Evolutionary conservation across 2,888 invertebrate species (phyloP).

Genomic region (Nudaria mundana): DNA sequence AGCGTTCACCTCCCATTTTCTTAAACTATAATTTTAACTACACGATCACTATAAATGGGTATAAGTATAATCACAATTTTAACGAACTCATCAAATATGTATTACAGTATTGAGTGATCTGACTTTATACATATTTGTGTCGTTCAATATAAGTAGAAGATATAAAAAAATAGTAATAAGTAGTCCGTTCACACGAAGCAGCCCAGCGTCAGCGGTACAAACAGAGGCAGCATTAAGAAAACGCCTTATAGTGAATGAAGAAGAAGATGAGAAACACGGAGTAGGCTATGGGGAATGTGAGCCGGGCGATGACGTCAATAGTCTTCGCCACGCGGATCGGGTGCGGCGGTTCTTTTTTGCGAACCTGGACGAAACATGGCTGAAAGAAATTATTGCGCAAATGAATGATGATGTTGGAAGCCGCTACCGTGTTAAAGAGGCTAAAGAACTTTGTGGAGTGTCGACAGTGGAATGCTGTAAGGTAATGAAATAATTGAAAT

Average conservation of each 20-base stretch:
- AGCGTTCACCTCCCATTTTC: constrained; percentile 41
- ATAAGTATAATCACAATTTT: constrained; percentile 60
- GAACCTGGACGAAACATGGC: constrained; percentile 92
- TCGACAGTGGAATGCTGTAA: constrained; percentile 10
- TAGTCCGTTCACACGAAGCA: constrained; percentile 57
- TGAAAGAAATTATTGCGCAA: constrained; percentile 78
- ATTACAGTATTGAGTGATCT: constrained; percentile 43
- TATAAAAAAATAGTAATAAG: constrained; percentile 47
- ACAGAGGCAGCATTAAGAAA: constrained; percentile 81
- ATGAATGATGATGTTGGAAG: constrained; percentile 65
- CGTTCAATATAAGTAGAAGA: constrained; percentile 45
- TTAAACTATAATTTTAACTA: constrained; percentile 47
- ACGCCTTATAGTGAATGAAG: constrained; percentile 96
- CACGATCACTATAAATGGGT: constrained; percentile 47
- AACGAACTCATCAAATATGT: constrained; percentile 51
- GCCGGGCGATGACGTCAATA: constrained; percentile 96
- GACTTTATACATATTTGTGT: constrained; percentile 49
- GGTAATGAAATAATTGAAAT: constrained; percentile 9
- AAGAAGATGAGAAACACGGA: constrained; percentile 96
- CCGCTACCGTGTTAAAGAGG: constrained; percentile 44
- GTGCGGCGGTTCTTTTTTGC: constrained; percentile 95
- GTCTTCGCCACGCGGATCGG: constrained; percentile 96
- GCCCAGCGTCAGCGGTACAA: constrained; percentile 44
- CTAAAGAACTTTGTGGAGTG: constrained; percentile 23
- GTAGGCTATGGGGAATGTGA: constrained; percentile 96